Evolutionary conservation across 2,797 vertebrate species (phyloP), one percentile per base, ranked within the genome.

Genomic region (Siniperca scherzeri): DNA sequence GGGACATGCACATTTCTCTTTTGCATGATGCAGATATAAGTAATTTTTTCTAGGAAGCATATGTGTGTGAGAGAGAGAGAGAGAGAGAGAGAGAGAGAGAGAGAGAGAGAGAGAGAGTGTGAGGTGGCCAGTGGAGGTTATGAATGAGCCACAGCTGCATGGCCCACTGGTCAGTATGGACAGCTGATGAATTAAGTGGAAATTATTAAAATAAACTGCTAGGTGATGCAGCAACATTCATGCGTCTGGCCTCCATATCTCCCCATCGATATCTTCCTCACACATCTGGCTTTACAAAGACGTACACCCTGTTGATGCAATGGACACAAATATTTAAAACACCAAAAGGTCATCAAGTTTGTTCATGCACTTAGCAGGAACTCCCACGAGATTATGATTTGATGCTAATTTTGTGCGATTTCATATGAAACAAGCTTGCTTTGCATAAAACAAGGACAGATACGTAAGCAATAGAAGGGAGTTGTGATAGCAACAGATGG

Each of bases 71-170:
- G 27, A 2, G 27, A 30, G 27, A 30, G 27, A 30, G 27, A 30
- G 27, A 30, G 27, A 30, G 27, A 30, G 27, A 30, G 27, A 30
- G 30, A 30, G 30, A 30, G 30, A 30, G 30, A 30, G 30, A 30
- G 30, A 30, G 30, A 30, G 30, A 2, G 30, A 27, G 27, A 27
- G 27, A 27, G 27, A 27, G 27, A 27, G 61, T 46, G 56, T 57
- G 66, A 16, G 74, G 55, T 70, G 67, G 56, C 70, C 48, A 5
- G 65, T 71, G 46, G 78, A 82, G 76, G 83, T 92, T 92, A 92
- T 94, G 88, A 93, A 95, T 93, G 93, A 92, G 88, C 88, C 92
- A 84, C 91, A 94, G 94, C 94, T 94, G 94, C 91, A 76, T 72
- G 81, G 77, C 81, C 78, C 76, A 81, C 82, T 85, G 88, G 88